Percentiles rank a stretch among this genome's conserved stretches.
Evolutionary conservation across 2,797 vertebrate species (phyloP).

Genomic region (Clarias pachynema): DNA sequence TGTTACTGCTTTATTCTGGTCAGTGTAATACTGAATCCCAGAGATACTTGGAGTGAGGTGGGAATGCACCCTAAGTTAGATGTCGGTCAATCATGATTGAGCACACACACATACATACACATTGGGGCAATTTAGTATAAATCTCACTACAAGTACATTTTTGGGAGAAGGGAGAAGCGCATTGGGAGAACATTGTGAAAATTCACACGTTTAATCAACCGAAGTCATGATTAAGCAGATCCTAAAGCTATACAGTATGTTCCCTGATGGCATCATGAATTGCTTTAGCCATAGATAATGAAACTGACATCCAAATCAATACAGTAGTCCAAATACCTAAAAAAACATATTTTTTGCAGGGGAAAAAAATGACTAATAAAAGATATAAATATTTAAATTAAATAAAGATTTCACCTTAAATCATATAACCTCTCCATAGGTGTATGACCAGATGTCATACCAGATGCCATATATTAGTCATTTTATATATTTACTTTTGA

Average conservation of each 20-base stretch:
- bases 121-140: background rate
- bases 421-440: background rate
- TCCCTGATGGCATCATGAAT: background rate
- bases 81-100: background rate
- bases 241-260: background rate
- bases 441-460: background rate
- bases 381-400: background rate
- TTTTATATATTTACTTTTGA: background rate
- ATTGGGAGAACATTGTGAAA: background rate
- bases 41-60: background rate
- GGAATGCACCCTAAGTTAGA: background rate
- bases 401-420: background rate
- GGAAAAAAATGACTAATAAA: background rate
- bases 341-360: no score
- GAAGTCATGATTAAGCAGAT: background rate
- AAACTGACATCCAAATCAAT: background rate
- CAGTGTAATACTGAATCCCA: background rate
- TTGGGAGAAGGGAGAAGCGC: background rate
- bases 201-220: background rate
- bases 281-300: background rate
- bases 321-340: background rate
- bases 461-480: background rate
- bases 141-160: background rate
- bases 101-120: background rate
- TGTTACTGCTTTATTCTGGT: slow-evolving; percentile 9